phyloP scores from a whole-genome alignment of 2,113 vertebrate genomes.

The Paramormyrops kingsleyae region DNA sequence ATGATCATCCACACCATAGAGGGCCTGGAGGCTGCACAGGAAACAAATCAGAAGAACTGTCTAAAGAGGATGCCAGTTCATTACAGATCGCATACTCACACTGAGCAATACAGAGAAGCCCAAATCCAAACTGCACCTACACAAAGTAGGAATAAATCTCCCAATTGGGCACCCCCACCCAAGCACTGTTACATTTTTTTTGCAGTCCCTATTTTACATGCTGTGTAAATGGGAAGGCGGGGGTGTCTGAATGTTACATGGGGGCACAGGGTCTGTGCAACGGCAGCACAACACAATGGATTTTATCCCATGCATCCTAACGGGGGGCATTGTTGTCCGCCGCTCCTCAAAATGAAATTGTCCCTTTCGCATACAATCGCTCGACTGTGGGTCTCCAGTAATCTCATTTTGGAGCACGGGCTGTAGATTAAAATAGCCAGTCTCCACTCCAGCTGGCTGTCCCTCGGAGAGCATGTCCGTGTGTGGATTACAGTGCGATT shows the following conservation, averaged over 20 bases:
- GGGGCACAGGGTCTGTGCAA: not conserved
- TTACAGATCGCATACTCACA: not conserved
- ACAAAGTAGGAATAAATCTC: not conserved
- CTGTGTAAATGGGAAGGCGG: not conserved
- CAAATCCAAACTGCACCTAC: not conserved
- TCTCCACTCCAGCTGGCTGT: slow-evolving; percentile 21
- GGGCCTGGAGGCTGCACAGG: not conserved
- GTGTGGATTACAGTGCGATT: slow-evolving; percentile 34
- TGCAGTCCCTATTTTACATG: not conserved
- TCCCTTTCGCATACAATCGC: not conserved
- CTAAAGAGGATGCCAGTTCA: not conserved
- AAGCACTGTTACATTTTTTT: not conserved
- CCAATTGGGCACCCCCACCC: not conserved
- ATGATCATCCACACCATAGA: not conserved
- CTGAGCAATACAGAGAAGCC: not conserved
- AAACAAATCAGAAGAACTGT: not conserved
- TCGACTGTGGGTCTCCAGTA: slow-evolving; percentile 15
- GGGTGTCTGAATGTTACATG: not conserved
- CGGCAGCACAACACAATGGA: not conserved
- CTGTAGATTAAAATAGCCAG: slow-evolving; percentile 28
- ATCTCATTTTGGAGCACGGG: slow-evolving; percentile 32
- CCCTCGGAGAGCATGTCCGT: slow-evolving; percentile 19
- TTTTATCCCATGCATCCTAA: not conserved
- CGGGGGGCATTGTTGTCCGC: no score
- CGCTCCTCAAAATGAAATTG: slow-evolving; percentile 2